These are phyloP conservation scores for Dicranocentrus wangi DNA, from an alignment of 2,888 invertebrate genomes.

Conservation along the genomic window DNA sequence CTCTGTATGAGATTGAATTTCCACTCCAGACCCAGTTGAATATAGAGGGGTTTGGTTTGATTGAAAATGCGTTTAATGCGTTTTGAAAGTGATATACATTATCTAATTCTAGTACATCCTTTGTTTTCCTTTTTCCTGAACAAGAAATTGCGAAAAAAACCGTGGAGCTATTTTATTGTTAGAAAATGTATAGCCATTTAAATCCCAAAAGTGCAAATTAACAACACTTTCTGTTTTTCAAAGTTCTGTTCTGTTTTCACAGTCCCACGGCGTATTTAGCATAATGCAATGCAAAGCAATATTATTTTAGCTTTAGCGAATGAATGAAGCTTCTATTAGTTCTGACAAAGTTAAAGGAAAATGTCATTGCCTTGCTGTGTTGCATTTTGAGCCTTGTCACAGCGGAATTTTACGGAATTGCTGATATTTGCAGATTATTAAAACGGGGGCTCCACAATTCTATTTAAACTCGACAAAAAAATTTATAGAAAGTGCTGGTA, in stretches of 20 bases:
- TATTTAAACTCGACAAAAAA: too few species aligned
- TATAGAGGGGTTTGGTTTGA: slow-evolving; percentile 48
- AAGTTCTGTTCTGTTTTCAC: background rate
- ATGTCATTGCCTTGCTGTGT: too few species aligned
- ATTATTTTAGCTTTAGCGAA: background rate
- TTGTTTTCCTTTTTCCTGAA: background rate
- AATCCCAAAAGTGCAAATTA: background rate
- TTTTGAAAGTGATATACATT: too few species aligned
- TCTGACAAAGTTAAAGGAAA: background rate
- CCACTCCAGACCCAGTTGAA: too few species aligned
- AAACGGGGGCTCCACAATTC: too few species aligned
- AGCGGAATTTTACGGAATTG: too few species aligned
- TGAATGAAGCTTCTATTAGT: background rate
- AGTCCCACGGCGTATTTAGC: background rate
- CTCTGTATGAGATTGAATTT: too few species aligned
- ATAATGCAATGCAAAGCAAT: background rate
- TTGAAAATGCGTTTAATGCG: slow-evolving; percentile 53
- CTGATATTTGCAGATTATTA: too few species aligned
- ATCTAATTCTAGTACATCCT: too few species aligned
- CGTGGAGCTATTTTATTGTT: background rate
- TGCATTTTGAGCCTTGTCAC: too few species aligned
- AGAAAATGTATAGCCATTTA: background rate
- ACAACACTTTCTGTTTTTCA: slow-evolving; percentile 9
- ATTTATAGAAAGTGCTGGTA: too few species aligned
- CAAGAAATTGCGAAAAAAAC: background rate